Evolutionary conservation across 2,888 invertebrate species (phyloP).

Genomic region (Ashinkailepas kermadecensis): DNA sequence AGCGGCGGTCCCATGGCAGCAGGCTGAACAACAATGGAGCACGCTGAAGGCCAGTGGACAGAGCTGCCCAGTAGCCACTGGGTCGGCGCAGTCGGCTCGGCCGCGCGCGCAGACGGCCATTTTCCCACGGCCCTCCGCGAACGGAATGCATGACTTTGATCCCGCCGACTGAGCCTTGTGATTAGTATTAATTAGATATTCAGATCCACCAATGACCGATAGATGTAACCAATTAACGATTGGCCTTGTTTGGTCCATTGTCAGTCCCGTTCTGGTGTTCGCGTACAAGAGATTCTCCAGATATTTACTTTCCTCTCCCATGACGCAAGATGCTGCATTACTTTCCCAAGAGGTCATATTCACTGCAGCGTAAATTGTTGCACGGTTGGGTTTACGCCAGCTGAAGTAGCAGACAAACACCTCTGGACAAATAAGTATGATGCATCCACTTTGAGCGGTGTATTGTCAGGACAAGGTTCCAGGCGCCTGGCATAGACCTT

Average conservation of each 20-base stretch:
- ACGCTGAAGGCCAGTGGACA: too few relatives aligned
- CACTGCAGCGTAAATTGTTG: too few relatives aligned
- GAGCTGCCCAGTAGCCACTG: neutral
- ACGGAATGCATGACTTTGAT: conserved; percentile 21
- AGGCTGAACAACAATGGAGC: too few relatives aligned
- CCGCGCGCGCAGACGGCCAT: neutral
- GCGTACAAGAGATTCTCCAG: neutral
- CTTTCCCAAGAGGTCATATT: too few relatives aligned
- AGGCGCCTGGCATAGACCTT: too few relatives aligned
- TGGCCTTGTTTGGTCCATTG: neutral
- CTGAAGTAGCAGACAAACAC: too few relatives aligned
- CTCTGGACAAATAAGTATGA: too few relatives aligned
- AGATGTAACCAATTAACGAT: conserved; percentile 19
- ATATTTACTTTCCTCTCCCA: neutral
- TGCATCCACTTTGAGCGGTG: too few relatives aligned
- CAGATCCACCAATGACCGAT: conserved; percentile 13
- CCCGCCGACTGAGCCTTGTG: conserved; percentile 11
- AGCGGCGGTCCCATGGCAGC: too few relatives aligned
- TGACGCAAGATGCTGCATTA: neutral
- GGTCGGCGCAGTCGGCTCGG: neutral
- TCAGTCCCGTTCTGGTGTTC: neutral
- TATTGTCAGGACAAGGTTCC: too few relatives aligned
- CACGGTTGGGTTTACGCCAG: too few relatives aligned
- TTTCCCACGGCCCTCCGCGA: neutral
- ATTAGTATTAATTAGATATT: conserved; percentile 22